A percentile compares a stretch with the other conserved stretches of the same genome.
Conservation (phyloP, 2,113 vertebrate species). For the Cygnus atratus region DNA sequence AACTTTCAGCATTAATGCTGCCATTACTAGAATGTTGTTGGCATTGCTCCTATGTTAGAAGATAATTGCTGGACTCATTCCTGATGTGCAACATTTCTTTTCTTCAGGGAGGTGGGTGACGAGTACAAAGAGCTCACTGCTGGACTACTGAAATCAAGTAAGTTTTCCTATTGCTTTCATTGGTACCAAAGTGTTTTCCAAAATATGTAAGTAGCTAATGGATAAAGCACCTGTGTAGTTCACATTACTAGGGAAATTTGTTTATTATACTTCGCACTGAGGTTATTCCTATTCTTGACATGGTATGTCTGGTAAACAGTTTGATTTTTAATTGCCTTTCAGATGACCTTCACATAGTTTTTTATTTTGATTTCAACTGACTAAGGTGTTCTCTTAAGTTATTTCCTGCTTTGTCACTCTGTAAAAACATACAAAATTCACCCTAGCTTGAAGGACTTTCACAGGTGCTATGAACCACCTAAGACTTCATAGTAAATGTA, state of each 20-base stretch:
- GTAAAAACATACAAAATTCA: neutral
- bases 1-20: conserved; percentile 19
- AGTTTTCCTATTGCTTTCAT: neutral
- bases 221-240: neutral
- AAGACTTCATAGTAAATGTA: neutral
- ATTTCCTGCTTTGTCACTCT: neutral
- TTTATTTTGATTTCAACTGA: conserved; percentile 11
- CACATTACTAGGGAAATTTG: neutral
- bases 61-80: neutral
- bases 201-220: neutral
- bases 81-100: neutral
- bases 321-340: conserved; percentile 12
- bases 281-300: neutral
- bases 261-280: neutral
- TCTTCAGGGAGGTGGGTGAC: neutral
- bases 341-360: neutral
- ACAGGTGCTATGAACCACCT: neutral
- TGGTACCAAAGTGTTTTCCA: neutral
- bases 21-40: conserved; percentile 30
- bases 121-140: neutral
- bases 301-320: conserved; percentile 2
- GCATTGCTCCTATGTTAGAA: neutral
- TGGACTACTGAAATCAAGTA: neutral
- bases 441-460: neutral
- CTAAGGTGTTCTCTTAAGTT: neutral